Evolutionary conservation across 2,888 invertebrate species (phyloP).

Genomic region (Mamestra brassicae): DNA sequence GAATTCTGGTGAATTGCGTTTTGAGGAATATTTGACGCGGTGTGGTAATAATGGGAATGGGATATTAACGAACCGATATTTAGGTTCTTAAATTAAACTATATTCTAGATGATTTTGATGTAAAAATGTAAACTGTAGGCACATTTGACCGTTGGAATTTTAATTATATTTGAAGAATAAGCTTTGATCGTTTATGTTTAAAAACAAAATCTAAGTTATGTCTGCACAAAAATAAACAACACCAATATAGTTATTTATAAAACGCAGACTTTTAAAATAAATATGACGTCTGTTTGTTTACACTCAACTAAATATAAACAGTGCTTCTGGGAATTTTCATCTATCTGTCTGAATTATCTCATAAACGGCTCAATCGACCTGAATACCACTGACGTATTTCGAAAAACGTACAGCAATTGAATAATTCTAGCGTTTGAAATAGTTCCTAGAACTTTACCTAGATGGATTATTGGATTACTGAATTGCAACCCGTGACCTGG

Average conservation of each 20-base stretch:
- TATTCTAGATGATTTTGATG: too few relatives aligned
- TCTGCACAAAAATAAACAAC: slow-evolving; percentile 7
- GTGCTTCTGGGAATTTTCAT: slow-evolving; percentile 36
- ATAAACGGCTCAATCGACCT: slow-evolving; percentile 23
- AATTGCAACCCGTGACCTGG: background rate
- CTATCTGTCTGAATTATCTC: slow-evolving; percentile 26
- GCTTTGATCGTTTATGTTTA: background rate
- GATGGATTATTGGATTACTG: background rate
- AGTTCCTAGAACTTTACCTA: slow-evolving; percentile 9
- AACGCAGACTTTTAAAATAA: slow-evolving; percentile 40
- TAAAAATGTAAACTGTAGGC: background rate
- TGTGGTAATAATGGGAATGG: background rate
- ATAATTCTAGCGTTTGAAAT: slow-evolving; percentile 11
- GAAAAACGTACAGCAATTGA: slow-evolving; percentile 12
- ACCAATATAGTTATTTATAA: background rate
- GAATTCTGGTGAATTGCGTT: background rate
- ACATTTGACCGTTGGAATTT: background rate
- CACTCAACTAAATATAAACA: slow-evolving; percentile 38
- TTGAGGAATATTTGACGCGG: background rate
- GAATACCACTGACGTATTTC: slow-evolving; percentile 18
- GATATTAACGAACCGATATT: background rate
- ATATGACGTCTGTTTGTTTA: slow-evolving; percentile 38
- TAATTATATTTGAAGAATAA: background rate
- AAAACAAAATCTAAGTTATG: slow-evolving; percentile 1
- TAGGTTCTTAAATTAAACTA: background rate